A percentile compares a stretch with the other conserved stretches of the same genome.
phyloP scores from a whole-genome alignment of 1,140 invertebrate genomes.

The Drosophila sproati region DNA sequence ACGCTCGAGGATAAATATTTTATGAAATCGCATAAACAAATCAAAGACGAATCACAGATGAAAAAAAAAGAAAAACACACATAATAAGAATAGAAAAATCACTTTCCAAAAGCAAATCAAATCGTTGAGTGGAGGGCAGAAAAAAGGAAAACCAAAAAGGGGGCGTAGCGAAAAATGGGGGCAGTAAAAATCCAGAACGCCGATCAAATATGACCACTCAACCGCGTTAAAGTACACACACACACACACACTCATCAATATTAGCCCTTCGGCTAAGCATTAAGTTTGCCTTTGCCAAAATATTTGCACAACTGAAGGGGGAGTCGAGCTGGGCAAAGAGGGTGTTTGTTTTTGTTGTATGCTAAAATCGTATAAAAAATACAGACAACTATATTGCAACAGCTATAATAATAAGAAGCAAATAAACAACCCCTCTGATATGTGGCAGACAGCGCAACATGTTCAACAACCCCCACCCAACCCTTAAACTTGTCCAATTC shows the following conservation, averaged over 20 bases:
- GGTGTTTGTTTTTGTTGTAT: conserved; percentile 78
- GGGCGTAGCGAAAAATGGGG: background rate
- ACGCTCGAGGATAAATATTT: conserved; percentile 80
- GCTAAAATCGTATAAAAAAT: conserved; percentile 81
- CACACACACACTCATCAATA: conserved; percentile 46
- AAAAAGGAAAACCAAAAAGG: conserved; percentile 25
- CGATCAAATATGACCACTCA: conserved; percentile 83
- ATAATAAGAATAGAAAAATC: conserved; percentile 58
- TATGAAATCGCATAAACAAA: conserved; percentile 83
- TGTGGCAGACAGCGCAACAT: conserved; percentile 44
- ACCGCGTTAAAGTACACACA: conserved; percentile 63
- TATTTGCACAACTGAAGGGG: conserved; percentile 69
- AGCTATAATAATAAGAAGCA: conserved; percentile 34
- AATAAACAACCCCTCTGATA: background rate
- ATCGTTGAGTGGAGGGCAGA: conserved; percentile 28
- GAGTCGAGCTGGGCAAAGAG: background rate
- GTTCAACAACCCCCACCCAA: conserved; percentile 35
- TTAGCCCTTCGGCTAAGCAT: conserved; percentile 68
- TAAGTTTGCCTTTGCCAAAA: conserved; percentile 66
- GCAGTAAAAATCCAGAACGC: conserved; percentile 55
- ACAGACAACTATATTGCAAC: conserved; percentile 47
- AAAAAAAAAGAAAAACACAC: conserved; percentile 28
- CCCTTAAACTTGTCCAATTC: conserved; percentile 30
- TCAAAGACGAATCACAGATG: conserved; percentile 79
- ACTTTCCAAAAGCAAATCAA: conserved; percentile 48